Conservation (phyloP, 2,113 vertebrate genomes). For the Kryptolebias marmoratus region DNA sequence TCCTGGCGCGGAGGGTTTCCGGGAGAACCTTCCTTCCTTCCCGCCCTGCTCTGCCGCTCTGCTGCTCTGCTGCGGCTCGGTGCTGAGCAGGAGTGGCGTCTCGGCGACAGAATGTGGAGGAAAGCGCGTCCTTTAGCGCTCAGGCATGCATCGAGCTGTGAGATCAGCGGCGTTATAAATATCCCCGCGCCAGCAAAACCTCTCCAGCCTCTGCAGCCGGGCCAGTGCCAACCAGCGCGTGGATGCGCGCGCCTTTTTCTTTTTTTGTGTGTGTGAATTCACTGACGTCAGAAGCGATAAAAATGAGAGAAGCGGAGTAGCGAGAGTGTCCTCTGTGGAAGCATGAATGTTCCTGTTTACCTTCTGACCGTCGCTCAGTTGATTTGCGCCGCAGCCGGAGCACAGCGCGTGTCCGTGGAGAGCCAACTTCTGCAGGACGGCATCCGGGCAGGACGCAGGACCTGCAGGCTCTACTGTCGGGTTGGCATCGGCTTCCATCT, state of each 20-base stretch:
- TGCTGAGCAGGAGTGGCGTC: conserved; percentile 62
- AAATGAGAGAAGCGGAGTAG: conserved; percentile 79
- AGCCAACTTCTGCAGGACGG: conserved; percentile 73
- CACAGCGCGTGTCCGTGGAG: conserved; percentile 72
- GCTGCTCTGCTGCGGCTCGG: conserved; percentile 42
- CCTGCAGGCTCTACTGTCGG: conserved; percentile 92
- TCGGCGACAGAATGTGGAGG: conserved; percentile 75
- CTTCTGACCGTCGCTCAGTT: conserved; percentile 83
- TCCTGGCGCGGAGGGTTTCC: conserved; percentile 50
- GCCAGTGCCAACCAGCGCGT: conserved; percentile 66
- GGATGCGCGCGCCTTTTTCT: conserved; percentile 50
- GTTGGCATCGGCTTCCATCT: conserved; percentile 98
- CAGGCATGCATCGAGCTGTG: conserved; percentile 83
- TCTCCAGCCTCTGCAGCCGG: conserved; percentile 69
- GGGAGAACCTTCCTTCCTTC: conserved; percentile 62
- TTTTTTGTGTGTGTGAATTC: neutral
- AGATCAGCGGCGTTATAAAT: conserved; percentile 95
- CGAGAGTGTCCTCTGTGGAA: conserved; percentile 79
- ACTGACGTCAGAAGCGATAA: conserved; percentile 51
- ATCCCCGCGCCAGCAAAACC: conserved; percentile 80
- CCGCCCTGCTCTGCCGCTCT: conserved; percentile 5
- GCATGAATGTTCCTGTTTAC: conserved; percentile 87
- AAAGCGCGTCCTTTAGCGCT: conserved; percentile 77
- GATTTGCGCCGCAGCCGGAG: conserved; percentile 74
- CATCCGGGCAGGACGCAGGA: conserved; percentile 86